phyloP scores from a whole-genome alignment of 2,888 invertebrate genomes.

The Orthonevra nobilis region DNA sequence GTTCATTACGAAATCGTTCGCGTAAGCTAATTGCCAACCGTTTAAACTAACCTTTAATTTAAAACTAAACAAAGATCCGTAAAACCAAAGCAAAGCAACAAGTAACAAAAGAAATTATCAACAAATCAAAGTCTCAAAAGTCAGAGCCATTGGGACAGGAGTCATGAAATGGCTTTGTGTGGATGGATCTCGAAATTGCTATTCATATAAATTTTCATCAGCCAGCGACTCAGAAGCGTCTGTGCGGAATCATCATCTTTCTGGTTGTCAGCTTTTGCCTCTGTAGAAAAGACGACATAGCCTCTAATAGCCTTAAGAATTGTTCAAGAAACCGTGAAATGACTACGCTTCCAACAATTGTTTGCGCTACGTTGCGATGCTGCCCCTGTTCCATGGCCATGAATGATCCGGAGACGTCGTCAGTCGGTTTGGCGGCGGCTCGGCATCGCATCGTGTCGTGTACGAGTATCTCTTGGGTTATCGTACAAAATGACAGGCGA shows the following conservation, averaged over 20 bases:
- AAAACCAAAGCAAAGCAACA: background rate
- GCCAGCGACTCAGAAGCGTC: background rate
- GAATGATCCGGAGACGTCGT: no score
- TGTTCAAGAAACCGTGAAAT: constrained; percentile 61
- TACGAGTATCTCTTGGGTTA: constrained; percentile 10
- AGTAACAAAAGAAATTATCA: background rate
- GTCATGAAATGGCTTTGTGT: constrained; percentile 50
- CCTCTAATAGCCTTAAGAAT: constrained; percentile 56
- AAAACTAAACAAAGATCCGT: constrained; percentile 42
- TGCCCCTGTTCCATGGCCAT: background rate
- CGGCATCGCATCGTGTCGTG: no score
- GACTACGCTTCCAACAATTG: constrained; percentile 47
- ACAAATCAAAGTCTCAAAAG: constrained; percentile 22
- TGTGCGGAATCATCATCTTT: constrained; percentile 1
- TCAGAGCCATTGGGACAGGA: constrained; percentile 34
- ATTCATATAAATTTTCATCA: constrained; percentile 58
- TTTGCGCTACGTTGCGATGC: constrained; percentile 2
- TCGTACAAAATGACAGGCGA: constrained; percentile 20
- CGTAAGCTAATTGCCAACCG: constrained; percentile 40
- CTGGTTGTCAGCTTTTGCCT: constrained; percentile 16
- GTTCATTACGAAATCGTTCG: constrained; percentile 27
- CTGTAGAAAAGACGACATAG: constrained; percentile 6
- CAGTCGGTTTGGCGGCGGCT: no score
- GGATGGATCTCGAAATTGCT: constrained; percentile 38
- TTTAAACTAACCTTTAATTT: constrained; percentile 15